These are phyloP conservation scores for Astyanax mexicanus DNA, from an alignment of 2,797 vertebrate genomes.

Conservation along the genomic window DNA sequence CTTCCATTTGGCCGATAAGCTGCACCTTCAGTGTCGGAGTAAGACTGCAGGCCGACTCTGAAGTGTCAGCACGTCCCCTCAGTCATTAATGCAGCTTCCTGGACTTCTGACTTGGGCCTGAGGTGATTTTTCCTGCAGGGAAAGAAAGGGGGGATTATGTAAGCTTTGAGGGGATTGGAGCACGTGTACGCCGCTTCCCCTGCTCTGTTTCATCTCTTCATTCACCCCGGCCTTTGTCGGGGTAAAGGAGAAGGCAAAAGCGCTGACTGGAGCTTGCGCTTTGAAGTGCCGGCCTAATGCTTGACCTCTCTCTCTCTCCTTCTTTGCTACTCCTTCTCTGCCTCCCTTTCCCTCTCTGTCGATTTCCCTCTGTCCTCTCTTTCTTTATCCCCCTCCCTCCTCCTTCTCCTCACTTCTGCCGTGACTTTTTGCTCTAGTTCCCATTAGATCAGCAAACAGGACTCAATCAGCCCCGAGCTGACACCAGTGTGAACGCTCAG, in stretches of 20 bases:
- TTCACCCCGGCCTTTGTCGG: slow-evolving; percentile 75
- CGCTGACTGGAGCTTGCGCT: slow-evolving; percentile 59
- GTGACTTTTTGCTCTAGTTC: slow-evolving; percentile 22
- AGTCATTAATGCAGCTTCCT: slow-evolving; percentile 69
- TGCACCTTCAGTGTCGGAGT: slow-evolving; percentile 53
- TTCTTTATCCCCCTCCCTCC: neutral
- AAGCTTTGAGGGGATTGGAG: slow-evolving; percentile 78
- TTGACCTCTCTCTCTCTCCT: slow-evolving; percentile 35
- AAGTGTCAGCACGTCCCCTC: slow-evolving; percentile 65
- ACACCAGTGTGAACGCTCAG: slow-evolving; percentile 30
- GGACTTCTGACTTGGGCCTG: slow-evolving; percentile 70
- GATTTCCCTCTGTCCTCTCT: slow-evolving; percentile 11
- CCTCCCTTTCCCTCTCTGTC: neutral
- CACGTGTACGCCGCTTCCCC: slow-evolving; percentile 73
- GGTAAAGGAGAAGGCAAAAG: slow-evolving; percentile 59
- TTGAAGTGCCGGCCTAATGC: slow-evolving; percentile 57
- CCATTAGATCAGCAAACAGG: slow-evolving; percentile 10
- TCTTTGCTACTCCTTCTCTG: slow-evolving; percentile 8
- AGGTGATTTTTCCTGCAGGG: slow-evolving; percentile 66
- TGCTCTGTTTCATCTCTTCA: slow-evolving; percentile 75
- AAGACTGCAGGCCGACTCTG: slow-evolving; percentile 64
- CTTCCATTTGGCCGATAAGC: slow-evolving; percentile 35
- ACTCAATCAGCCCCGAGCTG: neutral
- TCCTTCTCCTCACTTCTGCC: neutral
- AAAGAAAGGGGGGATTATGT: slow-evolving; percentile 81